Evolutionary conservation across 2,113 vertebrate genomes (phyloP), one percentile per base, ranked within the genome.

Genomic region (Charadrius vociferus): DNA sequence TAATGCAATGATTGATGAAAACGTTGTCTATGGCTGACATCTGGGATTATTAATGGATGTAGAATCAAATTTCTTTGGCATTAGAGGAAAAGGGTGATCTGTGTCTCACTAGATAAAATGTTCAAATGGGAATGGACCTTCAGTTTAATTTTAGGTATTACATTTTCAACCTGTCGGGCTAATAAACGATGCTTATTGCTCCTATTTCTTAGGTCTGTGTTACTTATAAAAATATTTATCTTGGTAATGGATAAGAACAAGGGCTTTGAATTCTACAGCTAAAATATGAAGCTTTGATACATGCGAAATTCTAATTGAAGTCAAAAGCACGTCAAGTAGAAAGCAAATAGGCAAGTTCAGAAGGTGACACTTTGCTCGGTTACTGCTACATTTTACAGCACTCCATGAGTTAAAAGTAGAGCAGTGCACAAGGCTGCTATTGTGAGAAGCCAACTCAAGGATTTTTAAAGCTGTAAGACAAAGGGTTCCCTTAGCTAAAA

Each of bases 1-100:
- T 98, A 97, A 98, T 96, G 91, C 92, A 92, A 96, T 97, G 96
- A 98, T 96, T 97, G 97, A 95, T 97, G 88, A 96, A 96, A 96
- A 95, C 94, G 82, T 91, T 98, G 95, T 92, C 87, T 83, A 39
- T 91, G 90, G 92, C 49, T 98, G 96, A 97, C 95, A 93, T 96
- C 95, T 96, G 88, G 91, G 85, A 97, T 96, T 98, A 97, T 96
- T 97, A 98, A 97, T 95, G 93, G 95, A 93, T 94, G 74, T 59
- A 52, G 86, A 94, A 78, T 93, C 65, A 95, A 81, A 94, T 93
- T 97, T 92, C 79, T 97, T 96, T 95, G 90, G 93, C 93, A 52
- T 97, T 92, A 94, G 88, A 94, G 94, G 80, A 95, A 90, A 95
- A 82, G 71, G 70, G 26, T 68, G 80, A 91, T 59, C 90, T 95